Percentiles rank a stretch among this genome's conserved stretches.
phyloP scores from a whole-genome alignment of 2,113 vertebrate species.

The Peromyscus maniculatus region DNA sequence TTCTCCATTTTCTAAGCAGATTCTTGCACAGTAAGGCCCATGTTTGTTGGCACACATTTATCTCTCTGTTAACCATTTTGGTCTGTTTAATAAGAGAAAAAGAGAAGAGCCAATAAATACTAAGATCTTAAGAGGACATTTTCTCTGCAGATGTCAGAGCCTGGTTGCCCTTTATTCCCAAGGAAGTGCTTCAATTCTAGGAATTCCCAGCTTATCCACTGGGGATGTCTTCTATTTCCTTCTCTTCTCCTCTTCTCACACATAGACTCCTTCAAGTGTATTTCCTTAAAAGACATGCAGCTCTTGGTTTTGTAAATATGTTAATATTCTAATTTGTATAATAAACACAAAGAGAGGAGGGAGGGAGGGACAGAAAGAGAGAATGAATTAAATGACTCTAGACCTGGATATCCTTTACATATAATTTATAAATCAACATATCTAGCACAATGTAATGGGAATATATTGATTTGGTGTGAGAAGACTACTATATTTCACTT shows the following conservation, averaged over 20 bases:
- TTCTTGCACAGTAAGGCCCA: slow-evolving; percentile 22
- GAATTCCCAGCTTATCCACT: background rate
- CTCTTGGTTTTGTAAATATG: background rate
- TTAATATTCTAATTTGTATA: background rate
- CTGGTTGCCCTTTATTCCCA: background rate
- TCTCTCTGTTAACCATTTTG: slow-evolving; percentile 11
- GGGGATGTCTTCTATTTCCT: background rate
- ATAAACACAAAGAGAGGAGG: background rate
- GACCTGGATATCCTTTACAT: background rate
- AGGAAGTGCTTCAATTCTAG: background rate
- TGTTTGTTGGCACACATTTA: background rate
- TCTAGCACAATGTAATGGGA: background rate
- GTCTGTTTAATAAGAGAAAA: background rate
- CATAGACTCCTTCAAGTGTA: background rate
- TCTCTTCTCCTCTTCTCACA: background rate
- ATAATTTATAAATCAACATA: background rate
- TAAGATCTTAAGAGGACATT: background rate
- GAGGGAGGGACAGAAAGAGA: background rate
- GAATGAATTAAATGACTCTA: background rate
- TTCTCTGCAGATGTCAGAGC: background rate
- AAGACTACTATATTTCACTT: background rate
- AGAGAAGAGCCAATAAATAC: background rate
- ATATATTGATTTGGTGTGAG: background rate
- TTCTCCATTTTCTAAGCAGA: background rate
- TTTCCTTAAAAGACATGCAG: background rate